phyloP scores from a whole-genome alignment of 2,888 invertebrate species.

The Cryptops parisi region DNA sequence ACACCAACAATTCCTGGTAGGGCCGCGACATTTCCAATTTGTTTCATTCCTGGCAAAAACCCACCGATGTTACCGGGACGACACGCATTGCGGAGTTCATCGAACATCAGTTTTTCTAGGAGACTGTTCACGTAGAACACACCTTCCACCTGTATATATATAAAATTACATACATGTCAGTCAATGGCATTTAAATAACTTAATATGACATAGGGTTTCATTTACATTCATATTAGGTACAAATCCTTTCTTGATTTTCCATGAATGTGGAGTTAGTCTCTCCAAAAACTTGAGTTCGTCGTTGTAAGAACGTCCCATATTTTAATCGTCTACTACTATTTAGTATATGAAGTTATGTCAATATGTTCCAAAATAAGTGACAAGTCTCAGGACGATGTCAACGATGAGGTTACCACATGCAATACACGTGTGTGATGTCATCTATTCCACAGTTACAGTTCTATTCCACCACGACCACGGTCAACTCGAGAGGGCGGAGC shows the following conservation, averaged over 20 bases:
- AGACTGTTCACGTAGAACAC: slow-evolving; percentile 87
- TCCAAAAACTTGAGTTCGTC: slow-evolving; percentile 90
- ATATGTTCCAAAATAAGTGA: too few species aligned
- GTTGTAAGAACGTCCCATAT: slow-evolving; percentile 52
- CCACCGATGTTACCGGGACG: slow-evolving; percentile 83
- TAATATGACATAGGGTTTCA: slow-evolving; percentile 6
- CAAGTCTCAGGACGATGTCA: too few species aligned
- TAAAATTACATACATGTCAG: not conserved
- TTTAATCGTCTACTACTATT: too few species aligned
- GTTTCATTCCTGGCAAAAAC: slow-evolving; percentile 94
- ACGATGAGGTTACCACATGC: too few species aligned
- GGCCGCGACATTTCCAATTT: slow-evolving; percentile 98
- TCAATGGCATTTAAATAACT: not conserved
- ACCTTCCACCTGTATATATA: slow-evolving; percentile 64
- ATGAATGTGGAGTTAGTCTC: slow-evolving; percentile 64
- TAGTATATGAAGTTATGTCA: too few species aligned
- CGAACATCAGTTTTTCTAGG: slow-evolving; percentile 91
- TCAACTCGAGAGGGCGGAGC: too few species aligned
- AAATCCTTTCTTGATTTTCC: slow-evolving; percentile 96
- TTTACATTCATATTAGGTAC: slow-evolving; percentile 93
- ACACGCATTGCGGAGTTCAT: slow-evolving; percentile 82
- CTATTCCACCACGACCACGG: too few species aligned
- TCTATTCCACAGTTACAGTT: too few species aligned
- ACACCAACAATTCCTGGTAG: slow-evolving; percentile 88
- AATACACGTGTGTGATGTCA: too few species aligned